Percentiles rank a stretch among this genome's conserved stretches.
phyloP scores from a whole-genome alignment of 2,797 vertebrate species.

The Chloroceryle inda region DNA sequence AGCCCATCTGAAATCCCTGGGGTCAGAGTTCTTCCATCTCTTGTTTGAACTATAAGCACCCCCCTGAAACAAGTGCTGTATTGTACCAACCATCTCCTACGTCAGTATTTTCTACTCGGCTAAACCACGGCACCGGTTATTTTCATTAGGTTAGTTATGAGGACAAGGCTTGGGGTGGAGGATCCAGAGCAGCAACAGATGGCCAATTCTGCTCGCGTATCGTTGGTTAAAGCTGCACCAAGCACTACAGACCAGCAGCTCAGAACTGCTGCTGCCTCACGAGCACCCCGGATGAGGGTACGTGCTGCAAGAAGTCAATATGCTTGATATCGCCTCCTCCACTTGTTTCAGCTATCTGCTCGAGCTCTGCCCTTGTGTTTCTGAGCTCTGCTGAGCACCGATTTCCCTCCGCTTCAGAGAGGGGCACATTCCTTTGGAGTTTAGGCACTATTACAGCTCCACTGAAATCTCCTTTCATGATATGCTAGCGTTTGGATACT shows the following conservation, averaged over 20 bases:
- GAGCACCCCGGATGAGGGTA: background rate
- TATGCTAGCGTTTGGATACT: too few species aligned
- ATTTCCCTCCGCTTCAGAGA: background rate
- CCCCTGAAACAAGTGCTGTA: background rate
- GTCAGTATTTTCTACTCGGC: background rate
- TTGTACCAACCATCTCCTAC: background rate
- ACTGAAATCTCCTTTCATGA: too few species aligned
- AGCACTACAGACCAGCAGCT: background rate
- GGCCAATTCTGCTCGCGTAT: rapidly evolving
- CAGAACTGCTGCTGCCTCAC: background rate
- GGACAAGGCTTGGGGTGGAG: background rate
- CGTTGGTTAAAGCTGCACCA: background rate
- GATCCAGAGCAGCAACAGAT: background rate
- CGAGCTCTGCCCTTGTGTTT: background rate
- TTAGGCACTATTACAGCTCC: background rate
- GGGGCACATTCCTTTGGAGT: rapidly evolving
- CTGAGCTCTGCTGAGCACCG: rapidly evolving
- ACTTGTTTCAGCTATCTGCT: rapidly evolving
- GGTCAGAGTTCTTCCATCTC: background rate
- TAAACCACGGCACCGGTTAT: background rate
- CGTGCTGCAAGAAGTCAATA: rapidly evolving
- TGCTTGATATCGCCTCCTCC: background rate
- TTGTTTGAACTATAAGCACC: rapidly evolving
- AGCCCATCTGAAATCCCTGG: background rate
- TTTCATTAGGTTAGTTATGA: background rate